phyloP scores from a whole-genome alignment of 2,888 invertebrate genomes.

The Andrena trimmerana region DNA sequence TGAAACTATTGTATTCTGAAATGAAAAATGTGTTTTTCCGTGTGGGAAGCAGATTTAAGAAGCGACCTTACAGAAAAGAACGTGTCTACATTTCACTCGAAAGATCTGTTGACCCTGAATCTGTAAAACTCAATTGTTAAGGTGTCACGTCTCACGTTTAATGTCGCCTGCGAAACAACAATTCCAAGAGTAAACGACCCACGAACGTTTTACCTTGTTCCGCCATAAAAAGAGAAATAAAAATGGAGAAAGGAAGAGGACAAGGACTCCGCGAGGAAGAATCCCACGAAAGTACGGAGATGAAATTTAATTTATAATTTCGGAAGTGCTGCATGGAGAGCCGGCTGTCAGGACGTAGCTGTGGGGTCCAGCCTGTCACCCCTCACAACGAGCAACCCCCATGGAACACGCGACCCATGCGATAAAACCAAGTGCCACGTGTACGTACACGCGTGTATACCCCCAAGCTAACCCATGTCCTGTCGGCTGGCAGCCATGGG shows the following conservation, averaged over 20 bases:
- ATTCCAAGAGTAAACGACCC: neutral
- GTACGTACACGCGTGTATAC: constrained; percentile 46
- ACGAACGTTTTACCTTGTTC: neutral
- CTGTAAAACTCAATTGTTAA: neutral
- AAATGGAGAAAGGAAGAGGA: constrained; percentile 29
- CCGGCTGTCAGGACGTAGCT: constrained; percentile 70
- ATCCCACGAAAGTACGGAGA: constrained; percentile 64
- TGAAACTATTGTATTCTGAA: too few relatives aligned
- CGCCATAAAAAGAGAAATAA: neutral
- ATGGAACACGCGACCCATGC: constrained; percentile 62
- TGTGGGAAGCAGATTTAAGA: neutral
- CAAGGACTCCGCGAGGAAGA: constrained; percentile 55
- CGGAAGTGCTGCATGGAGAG: constrained; percentile 75
- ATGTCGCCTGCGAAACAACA: too few relatives aligned
- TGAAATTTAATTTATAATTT: constrained; percentile 81
- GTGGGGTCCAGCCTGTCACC: constrained; percentile 60
- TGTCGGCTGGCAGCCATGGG: constrained; percentile 69
- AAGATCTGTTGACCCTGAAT: neutral
- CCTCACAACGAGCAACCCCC: constrained; percentile 60
- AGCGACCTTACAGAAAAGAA: neutral
- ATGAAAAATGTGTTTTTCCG: too few relatives aligned
- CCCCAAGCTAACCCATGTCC: constrained; percentile 61
- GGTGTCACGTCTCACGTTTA: too few relatives aligned
- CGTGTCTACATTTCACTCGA: neutral
- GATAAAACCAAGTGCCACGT: constrained; percentile 50